Base-by-base conservation (phyloP, 2,113 vertebrate species). In the Grallaria varia region DNA sequence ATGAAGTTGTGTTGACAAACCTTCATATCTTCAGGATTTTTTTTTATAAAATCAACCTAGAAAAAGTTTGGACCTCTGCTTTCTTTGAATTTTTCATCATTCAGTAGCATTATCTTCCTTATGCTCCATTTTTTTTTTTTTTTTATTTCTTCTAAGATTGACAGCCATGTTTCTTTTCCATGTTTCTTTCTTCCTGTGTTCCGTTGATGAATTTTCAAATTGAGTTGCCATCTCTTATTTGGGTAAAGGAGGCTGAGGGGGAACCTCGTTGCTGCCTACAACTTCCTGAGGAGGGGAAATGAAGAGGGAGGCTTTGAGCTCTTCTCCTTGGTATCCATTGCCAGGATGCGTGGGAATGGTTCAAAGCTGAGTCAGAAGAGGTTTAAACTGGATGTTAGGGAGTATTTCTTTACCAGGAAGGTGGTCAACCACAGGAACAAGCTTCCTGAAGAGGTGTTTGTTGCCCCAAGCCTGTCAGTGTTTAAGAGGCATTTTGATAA, bases 301-400 rank as follows among this genome's bases (percentile, higher is more conserved):
- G 31, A 21, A 72, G 31, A 45, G 25, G 12, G 28, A 63, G 19
- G 6, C 75, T 23, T 18, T 72, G 52, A 67, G 5, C 31, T 53
- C 30, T 85, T 74, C 15, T 42, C 18, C 5, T 2, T 23, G 10
- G 6, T 42, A n/a, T 53, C n/a, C 31, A 16, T 8, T 55, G 35
- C 4, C 3, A 55, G 47, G 25, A 31, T 3, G 3, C 0, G 1
- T 69, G 33, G 10, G 33, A 45, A n/a, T 37, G 2, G 6, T n/a
- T 77, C 28, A 77, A 68, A 91, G 25, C 28, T 50, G 25, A 2
- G 0, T 6, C 8, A 33, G 5, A 7, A 8, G 1, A 72, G 6
- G 21, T 67, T 33, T 5, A 44, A 40, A 25, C 15, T 71, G 3
- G n/a, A 15, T 40, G 6, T 59, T 33, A 62, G 37, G 33, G 86